Evolutionary conservation across 92 coral and sea anemone species (phyloP), one percentile per base, ranked within the genome.

Genomic region (Virgularia gustaviana): DNA sequence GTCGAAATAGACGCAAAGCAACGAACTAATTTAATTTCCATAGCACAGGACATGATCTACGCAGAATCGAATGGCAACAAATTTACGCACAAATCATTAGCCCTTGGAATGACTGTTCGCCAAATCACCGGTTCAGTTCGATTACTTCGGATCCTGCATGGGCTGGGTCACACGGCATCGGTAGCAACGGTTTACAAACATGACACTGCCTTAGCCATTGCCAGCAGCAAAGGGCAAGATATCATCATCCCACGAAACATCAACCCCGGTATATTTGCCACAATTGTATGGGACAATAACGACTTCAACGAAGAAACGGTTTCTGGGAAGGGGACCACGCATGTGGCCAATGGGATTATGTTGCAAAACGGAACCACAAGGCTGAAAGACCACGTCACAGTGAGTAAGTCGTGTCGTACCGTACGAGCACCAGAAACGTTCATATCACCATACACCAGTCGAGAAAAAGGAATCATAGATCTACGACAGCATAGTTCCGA

Each of bases 261-360:
- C 66, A 49, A 72, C 55, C 73, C 66, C 18, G 64, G 55, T 4
- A 73, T 78, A 75, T 77, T 87, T 39, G 88, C 77, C 16, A 65
- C 84, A 10, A 73, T 83, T 52, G 81, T 86, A 34, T 87, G 83
- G 87, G 91, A 87, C 59, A 87, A 79, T 82, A 87, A 83, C 35
- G 87, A 83, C 44, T 72, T 87, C 12, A 76, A 63, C 8, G 88
- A 87, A 61, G 91, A 87, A 77, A 87, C 85, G 31, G 49, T 87
- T 54, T 83, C 87, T 36, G 85, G 90, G 10, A 73, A 82, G 62
- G 90, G 76, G 6, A 86, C 90, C n/a, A 86, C 90, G 22, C 86
- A 86, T 71, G 75, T 83, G 60, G 79, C 80, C 19, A 86, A 81
- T 78, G 90, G 85, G 10, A 86, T 86, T 25, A 66, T 83, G 27